Evolutionary conservation across 2,113 vertebrate species (phyloP).

Genomic region (Macquaria australasica): DNA sequence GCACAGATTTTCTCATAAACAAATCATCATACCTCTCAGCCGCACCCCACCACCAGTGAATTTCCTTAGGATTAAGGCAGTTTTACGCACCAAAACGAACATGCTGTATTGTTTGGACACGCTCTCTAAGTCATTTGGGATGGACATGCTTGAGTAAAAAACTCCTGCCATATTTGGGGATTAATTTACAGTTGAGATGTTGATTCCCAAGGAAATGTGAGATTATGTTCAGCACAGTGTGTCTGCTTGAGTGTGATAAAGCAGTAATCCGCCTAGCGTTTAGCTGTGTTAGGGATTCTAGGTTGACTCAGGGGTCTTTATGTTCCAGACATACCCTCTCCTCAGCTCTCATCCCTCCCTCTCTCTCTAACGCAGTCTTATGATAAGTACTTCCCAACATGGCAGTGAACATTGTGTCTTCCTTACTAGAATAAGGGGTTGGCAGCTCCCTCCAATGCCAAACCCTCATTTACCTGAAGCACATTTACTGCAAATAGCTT

Average conservation of each 20-base stretch:
- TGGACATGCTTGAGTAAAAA: constrained; percentile 39
- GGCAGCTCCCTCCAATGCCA: constrained; percentile 17
- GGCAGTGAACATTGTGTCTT: constrained; percentile 24
- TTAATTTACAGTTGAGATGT: constrained; percentile 70
- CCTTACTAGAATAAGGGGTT: not conserved
- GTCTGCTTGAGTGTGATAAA: constrained; percentile 72
- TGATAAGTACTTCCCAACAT: constrained; percentile 17
- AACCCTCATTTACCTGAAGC: not conserved
- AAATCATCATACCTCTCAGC: constrained; percentile 16
- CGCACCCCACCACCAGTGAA: not conserved
- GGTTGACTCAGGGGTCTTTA: constrained; percentile 57
- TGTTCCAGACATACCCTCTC: constrained; percentile 37
- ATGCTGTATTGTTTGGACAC: constrained; percentile 44
- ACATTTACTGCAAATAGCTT: constrained; percentile 6
- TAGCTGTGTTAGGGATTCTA: constrained; percentile 59
- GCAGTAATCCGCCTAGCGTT: constrained; percentile 66
- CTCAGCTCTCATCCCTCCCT: constrained; percentile 23
- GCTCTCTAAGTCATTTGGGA: constrained; percentile 36
- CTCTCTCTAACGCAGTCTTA: constrained; percentile 4
- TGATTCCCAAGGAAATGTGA: constrained; percentile 64
- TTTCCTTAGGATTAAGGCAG: constrained; percentile 26
- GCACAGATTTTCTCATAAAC: constrained; percentile 14
- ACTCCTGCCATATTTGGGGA: constrained; percentile 61
- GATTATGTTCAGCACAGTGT: constrained; percentile 61
- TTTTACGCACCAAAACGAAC: constrained; percentile 31